Base-by-base conservation (phyloP, 2,797 vertebrate genomes). In the Lophius americanus region DNA sequence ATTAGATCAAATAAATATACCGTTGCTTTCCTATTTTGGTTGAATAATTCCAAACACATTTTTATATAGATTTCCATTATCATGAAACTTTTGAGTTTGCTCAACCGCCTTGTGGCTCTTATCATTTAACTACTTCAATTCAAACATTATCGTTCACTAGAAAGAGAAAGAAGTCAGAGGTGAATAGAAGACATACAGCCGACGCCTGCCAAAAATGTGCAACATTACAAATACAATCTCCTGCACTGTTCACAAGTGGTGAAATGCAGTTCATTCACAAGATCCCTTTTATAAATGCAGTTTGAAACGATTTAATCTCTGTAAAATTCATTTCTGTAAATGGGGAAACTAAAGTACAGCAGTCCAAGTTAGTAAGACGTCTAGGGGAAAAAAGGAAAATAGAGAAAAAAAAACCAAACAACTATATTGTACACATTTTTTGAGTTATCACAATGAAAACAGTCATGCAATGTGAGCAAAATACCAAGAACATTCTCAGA, bases 381-480 rank as follows among this genome's bases (percentile, higher is more conserved):
- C 32, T 1, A n/a, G 51, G 55, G 41, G 10, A 3, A 47, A 60
- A 41, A 39, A 36, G 37, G n/a, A n/a, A n/a, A n/a, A n/a, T n/a
- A n/a, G n/a, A n/a, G n/a, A n/a, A n/a, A n/a, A n/a, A n/a, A n/a
- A n/a, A n/a, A n/a, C n/a, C n/a, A n/a, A n/a, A n/a, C 5, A 50
- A 59, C 51, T 44, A 64, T 63, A 47, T 35, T 44, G 12, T 43
- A 48, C 53, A 53, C 38, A 5, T 58, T 43, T 46, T 42, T 41
- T 38, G 68, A 68, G 59, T 7, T 11, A 70, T 10, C 10, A 63
- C 54, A 9, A 4, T 51, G 44, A 76, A 73, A 56, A 72, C 51
- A 75, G 62, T 35, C 79, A 37, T 83, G 79, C 84, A 82, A 60
- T 48, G 35, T 63, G 46, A 68, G 44, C 11, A 73, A 75, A 72